A percentile compares a stretch with the other conserved stretches of the same genome.
These are phyloP conservation scores for Pseudocheirus occidentalis DNA, from an alignment of 2,797 vertebrate species.

Conservation along the genomic window DNA sequence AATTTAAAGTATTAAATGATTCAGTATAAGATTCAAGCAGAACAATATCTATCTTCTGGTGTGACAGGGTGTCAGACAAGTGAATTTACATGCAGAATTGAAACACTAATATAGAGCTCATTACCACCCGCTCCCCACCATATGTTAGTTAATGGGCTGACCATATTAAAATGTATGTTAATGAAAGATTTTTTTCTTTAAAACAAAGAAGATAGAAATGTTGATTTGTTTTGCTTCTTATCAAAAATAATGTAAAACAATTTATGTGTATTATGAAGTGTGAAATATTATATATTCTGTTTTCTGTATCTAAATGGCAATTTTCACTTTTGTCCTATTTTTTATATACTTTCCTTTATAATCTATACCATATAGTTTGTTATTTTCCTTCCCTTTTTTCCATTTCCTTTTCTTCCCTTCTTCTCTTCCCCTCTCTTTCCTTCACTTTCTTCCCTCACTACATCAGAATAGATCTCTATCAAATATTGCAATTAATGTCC, in stretches of 20 bases:
- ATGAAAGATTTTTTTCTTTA: not conserved
- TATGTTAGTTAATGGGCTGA: constrained; percentile 19
- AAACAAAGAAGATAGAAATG: not conserved
- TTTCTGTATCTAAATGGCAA: not conserved
- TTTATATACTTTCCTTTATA: not conserved
- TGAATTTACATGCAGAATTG: constrained; percentile 43
- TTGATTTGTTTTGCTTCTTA: not conserved
- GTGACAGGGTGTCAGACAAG: constrained; percentile 52
- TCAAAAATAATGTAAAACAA: not conserved
- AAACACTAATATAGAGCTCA: constrained; percentile 22
- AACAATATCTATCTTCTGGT: constrained; percentile 50
- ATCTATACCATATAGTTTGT: not conserved
- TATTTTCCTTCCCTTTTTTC: not conserved
- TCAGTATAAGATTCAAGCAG: constrained; percentile 52
- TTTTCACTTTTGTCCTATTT: not conserved
- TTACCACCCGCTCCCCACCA: not conserved
- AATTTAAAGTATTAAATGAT: constrained; percentile 52
- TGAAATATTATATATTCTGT: not conserved
- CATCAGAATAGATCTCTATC: not conserved
- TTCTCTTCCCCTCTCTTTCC: not conserved
- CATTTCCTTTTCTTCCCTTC: not conserved
- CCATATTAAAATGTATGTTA: not conserved
- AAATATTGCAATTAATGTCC: not conserved
- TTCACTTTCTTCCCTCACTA: not conserved
- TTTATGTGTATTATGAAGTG: not conserved